phyloP scores from a whole-genome alignment of 2,113 vertebrate species.

The Pontoporia blainvillei region DNA sequence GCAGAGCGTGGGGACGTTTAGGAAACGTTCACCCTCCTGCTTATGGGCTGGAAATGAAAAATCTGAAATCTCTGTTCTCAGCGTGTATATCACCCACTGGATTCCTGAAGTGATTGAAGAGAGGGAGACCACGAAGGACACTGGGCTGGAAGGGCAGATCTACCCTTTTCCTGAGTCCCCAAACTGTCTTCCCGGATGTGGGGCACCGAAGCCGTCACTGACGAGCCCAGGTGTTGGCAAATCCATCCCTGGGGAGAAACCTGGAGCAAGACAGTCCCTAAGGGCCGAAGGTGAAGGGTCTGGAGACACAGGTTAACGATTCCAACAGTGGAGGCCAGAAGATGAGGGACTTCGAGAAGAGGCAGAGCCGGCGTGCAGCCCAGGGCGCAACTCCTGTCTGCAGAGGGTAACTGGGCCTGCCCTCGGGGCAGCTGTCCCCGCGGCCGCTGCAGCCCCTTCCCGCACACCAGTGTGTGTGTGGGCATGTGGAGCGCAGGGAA shows the following conservation, averaged over 20 bases:
- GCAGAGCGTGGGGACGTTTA: neutral
- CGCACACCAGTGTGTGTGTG: rapidly evolving
- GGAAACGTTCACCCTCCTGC: no score
- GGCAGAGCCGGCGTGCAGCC: rapidly evolving
- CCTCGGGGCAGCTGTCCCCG: no score
- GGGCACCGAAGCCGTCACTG: rapidly evolving
- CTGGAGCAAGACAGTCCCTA: neutral
- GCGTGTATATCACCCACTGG: no score
- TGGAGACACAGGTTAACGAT: neutral
- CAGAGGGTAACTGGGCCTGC: neutral
- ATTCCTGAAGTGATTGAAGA: neutral
- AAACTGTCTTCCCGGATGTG: no score
- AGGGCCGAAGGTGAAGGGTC: neutral
- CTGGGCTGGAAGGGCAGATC: no score
- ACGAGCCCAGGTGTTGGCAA: rapidly evolving
- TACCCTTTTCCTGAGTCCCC: neutral
- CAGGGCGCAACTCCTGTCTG: neutral
- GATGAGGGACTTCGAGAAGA: neutral
- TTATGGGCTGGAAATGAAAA: neutral
- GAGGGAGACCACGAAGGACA: neutral
- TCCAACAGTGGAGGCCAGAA: neutral
- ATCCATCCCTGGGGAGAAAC: neutral
- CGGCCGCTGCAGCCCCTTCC: no score
- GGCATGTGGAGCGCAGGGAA: no score
- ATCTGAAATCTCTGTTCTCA: neutral